Evolutionary conservation across 53 echinoderm and acorn worm species (phyloP).

Genomic region (Zoroaster sp.): DNA sequence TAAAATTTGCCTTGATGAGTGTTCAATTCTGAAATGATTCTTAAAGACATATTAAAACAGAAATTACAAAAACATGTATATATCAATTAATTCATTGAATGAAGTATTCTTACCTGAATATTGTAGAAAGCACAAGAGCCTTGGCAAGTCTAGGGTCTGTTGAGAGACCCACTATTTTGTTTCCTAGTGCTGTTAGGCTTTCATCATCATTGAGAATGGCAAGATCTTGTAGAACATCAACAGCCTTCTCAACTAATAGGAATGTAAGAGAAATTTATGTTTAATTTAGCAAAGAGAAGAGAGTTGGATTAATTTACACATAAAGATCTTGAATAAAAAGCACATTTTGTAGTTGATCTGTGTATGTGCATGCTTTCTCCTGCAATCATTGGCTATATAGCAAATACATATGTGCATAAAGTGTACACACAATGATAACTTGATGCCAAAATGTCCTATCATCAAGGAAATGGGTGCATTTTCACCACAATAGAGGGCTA

Average conservation of each 20-base stretch:
- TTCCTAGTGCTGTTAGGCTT: constrained; percentile 74
- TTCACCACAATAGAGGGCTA: no score
- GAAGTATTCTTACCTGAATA: constrained; percentile 68
- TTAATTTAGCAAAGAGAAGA: not conserved
- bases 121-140: constrained; percentile 75
- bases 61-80: not conserved
- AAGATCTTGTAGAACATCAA: constrained; percentile 81
- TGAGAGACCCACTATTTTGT: constrained; percentile 69
- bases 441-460: no score
- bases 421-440: no score
- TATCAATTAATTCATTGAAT: not conserved
- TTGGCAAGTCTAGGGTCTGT: constrained; percentile 87
- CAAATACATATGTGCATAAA: no score
- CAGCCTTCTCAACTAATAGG: constrained; percentile 76
- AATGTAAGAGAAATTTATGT: not conserved
- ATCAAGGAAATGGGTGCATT: no score
- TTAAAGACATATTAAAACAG: not conserved
- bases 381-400: no score
- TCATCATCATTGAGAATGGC: constrained; percentile 77
- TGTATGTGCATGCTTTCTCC: no score
- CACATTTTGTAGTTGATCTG: no score
- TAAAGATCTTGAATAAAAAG: no score
- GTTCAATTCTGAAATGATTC: not conserved
- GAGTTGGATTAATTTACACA: no score
- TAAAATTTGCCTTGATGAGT: not conserved